Base-by-base conservation (phyloP, 1,140 invertebrate genomes). In the Euura saliciscinereae region DNA sequence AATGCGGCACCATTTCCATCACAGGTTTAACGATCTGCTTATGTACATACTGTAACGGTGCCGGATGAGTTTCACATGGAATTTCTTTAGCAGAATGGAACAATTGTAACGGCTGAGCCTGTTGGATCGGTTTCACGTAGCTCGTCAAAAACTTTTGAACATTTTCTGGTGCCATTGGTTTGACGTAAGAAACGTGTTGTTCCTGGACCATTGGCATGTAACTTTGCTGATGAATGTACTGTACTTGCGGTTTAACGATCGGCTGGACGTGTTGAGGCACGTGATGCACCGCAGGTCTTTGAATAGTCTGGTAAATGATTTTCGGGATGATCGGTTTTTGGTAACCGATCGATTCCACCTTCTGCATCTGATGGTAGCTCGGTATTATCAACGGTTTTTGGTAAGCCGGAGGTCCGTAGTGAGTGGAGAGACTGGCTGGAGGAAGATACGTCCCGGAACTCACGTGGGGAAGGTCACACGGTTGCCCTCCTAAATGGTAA, bases 131-230 rank as follows among this genome's bases (percentile, higher is more conserved):
- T 6, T 82, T 82, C 46, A 79, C 72, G 66, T 80, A 80, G 28
- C 28, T 28, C 28, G 28, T 28, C 28, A 28, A 28, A 28, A 28
- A 28, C 28, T 28, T 28, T 28, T 70, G 71, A 42, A 64, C 59
- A 13, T 10, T 64, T 13, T 64, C 8, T 13, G 59, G 13, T 10
- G 8, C 8, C 8, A 64, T 13, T 10, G 80, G 78, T 6, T 82
- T 82, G 44, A 79, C 72, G 66, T 80, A 80, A 6, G 79, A 76
- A 43, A 81, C 65, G 8, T 68, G 65, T 13, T 76, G 80, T 43
- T 79, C 80, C 3, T 71, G 74, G 3, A 75, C 51, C 13, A 78
- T 72, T 0, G 74, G 64, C 5, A 71, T 6, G 44, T 79, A 78
- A 10, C 51, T 73, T 3, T 72, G 68, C 28, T 79, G 78, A 43